Evolutionary conservation across 2,797 vertebrate species (phyloP), one percentile per base, ranked within the genome.

Genomic region (Otolemur crassicaudatus): DNA sequence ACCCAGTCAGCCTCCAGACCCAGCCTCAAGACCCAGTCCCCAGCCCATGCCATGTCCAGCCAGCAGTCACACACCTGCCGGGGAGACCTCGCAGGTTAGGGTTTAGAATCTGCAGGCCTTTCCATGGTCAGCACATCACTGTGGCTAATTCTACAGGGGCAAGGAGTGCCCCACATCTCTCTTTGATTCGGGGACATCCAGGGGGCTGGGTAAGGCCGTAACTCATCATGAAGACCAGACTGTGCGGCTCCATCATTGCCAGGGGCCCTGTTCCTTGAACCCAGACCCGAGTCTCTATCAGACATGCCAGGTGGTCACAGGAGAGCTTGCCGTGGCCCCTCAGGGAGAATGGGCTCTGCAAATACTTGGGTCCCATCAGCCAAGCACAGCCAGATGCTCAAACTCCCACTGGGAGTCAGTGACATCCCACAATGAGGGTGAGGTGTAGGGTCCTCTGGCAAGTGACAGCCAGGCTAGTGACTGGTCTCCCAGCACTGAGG

Each of bases 81-180:
- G 14, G 7, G 23, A 23, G 9, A 53, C 31, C 1, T 14, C 49
- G 49, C 49, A 53, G 49, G 49, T 53, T 53, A 53, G 49, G 49
- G 49, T 53, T 53, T 16, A 53, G 27, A 19, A 12, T 3, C 75
- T 2, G 49, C 23, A 31, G 53, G 13, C 10, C 7, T 6, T 17
- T 23, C n/a, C 4, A 0, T 1, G 34, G 13, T 2, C 0, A 11
- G 53, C 53, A 12, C 19, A 1, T 3, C 17, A 0, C 70, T 13
- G 70, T 1, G 0, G 69, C 34, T 0, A 11, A 29, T 0, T 0
- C 20, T 4, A 13, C 25, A 23, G 1, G 43, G 0, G 67, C 29
- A 1, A 2, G 1, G 29, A 17, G 70, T 0, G 0, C 70, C 70
- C 31, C 40, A n/a, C 12, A 53, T 5, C 0, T 25, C 76, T 19